Percentiles rank a stretch among this genome's conserved stretches.
Conservation (phyloP, 2,797 vertebrate species). For the Falco rusticolus region DNA sequence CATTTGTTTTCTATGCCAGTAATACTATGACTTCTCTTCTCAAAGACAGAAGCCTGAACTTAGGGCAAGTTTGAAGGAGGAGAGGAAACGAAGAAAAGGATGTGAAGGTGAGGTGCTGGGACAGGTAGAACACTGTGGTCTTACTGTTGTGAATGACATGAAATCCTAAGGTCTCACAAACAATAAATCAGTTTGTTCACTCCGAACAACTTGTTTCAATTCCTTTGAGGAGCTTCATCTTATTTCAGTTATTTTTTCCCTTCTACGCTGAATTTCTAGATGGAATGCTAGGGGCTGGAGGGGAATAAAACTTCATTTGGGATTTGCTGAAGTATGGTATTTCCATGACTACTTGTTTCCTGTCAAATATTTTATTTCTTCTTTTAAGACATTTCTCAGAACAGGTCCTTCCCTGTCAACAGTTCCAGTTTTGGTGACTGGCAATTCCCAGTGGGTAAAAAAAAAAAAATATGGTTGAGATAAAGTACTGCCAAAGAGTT, state of each 20-base stretch:
- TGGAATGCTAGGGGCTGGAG: not conserved
- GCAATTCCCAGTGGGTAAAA: not conserved
- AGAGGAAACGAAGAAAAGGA: not conserved
- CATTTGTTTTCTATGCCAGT: not conserved
- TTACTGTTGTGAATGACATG: not conserved
- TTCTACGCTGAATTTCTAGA: not conserved
- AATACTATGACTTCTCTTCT: not conserved
- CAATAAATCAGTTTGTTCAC: not conserved
- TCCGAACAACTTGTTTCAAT: not conserved
- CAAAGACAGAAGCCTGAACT: not conserved
- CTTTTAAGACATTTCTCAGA: not conserved
- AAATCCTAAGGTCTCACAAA: not conserved
- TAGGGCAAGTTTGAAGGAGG: not conserved
- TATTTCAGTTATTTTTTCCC: not conserved
- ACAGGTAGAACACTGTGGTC: not conserved
- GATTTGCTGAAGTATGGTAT: not conserved
- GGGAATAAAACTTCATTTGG: not conserved
- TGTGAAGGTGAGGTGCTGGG: not conserved
- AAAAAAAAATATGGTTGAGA: not conserved
- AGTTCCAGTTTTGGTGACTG: not conserved
- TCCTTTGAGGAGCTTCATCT: not conserved
- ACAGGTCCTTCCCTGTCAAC: not conserved
- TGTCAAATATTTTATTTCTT: not conserved
- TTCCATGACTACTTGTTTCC: slow-evolving; percentile 5
- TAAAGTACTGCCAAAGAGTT: not conserved